Evolutionary conservation across 2,888 invertebrate genomes (phyloP), one percentile per base, ranked within the genome.

Genomic region (Apoda limacodes): DNA sequence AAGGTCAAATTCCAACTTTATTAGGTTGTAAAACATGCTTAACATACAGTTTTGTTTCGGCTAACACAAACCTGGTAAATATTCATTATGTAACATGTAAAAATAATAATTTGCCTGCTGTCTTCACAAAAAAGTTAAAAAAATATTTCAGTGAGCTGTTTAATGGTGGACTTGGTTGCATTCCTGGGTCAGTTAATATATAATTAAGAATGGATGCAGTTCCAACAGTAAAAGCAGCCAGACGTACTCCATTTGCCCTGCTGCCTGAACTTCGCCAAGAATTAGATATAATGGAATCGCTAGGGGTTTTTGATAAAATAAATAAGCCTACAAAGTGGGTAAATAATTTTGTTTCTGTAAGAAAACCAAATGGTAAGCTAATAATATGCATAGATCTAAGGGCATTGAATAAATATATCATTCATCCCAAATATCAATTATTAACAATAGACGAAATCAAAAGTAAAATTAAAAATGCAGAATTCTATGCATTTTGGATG

Each of bases 311-410:
- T 7, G 32, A 28, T 5, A 32, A 24, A 13, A 24, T 32, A 9
- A 32, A 3, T 13, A 20, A 32, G 14, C 35, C 35, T 10, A 35
- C 35, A 9, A 5, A 28, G 19, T 32, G 28, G 28, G 32, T 32
- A 13, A 37, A 17, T 7, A 17, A 17, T 17, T 14, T 33, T 10
- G 37, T 37, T 22, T 9, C 11, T 3, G 30, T 37, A 2, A 13
- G 25, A 24, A 37, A 37, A 25, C 27, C 30, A 2, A 28, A 37
- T 30, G 13, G 15, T 5, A 21, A 13, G 3, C 15, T 37, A 4
- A 24, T 34, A 25, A 24, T 38, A 5, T 38, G 38, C 17, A 13
- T 40, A 3, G 37, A 40, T 23, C 37, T 35, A 14, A 27, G 37
- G 9, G 28, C 26, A 12, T 19, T 40, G 2, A 40, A 40, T 25